Evolutionary conservation across 2,113 vertebrate species (phyloP).

Genomic region (Jaculus jaculus): DNA sequence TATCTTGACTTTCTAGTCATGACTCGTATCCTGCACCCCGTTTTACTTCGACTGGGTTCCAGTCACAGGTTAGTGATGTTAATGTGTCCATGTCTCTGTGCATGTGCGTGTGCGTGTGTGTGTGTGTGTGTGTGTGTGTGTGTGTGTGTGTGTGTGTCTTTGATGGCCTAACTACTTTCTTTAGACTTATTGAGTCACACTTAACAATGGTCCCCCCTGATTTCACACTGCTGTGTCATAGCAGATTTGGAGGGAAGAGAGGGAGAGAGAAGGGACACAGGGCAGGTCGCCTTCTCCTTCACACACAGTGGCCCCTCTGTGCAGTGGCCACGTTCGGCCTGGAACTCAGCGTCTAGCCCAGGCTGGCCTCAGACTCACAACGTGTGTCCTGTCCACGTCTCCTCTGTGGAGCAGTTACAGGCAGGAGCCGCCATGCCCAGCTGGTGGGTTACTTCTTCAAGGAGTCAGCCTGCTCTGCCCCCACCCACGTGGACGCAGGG

Average conservation of each 20-base stretch:
- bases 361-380: no score
- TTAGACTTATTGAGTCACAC: neutral
- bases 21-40: neutral
- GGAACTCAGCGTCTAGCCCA: neutral
- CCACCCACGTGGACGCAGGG: constrained; percentile 66
- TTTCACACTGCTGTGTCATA: constrained; percentile 38
- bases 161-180: neutral
- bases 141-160: neutral
- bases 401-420: neutral
- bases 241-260: constrained; percentile 23
- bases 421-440: neutral
- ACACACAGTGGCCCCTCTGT: constrained; percentile 64
- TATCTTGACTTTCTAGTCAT: neutral
- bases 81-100: no score
- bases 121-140: neutral
- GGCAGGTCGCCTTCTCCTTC: no score
- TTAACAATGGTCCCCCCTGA: constrained; percentile 33
- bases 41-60: neutral
- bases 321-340: constrained; percentile 11
- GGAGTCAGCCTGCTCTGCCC: constrained; percentile 45
- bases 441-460: constrained; percentile 57
- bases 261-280: neutral
- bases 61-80: neutral
- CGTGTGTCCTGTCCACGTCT: neutral
- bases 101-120: no score